Percentiles rank a stretch among this genome's conserved stretches.
Evolutionary conservation across 2,797 vertebrate genomes (phyloP).

Genomic region (Acanthornis magna): DNA sequence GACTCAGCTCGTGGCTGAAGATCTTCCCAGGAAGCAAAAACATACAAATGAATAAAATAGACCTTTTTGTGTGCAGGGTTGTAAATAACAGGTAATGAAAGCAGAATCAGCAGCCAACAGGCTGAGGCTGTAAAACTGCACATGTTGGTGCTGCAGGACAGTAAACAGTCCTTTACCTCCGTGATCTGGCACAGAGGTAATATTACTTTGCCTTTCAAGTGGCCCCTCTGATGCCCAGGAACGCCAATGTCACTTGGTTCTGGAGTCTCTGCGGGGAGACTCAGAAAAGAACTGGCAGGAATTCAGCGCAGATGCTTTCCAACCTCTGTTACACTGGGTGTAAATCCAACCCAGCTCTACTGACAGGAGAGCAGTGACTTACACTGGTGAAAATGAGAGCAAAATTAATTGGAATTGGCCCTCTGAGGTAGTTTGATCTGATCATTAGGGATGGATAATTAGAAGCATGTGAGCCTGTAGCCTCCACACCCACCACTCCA

Average conservation of each 20-base stretch:
- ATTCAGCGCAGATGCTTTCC: conserved; percentile 7
- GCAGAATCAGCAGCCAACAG: conserved; percentile 40
- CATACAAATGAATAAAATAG: neutral
- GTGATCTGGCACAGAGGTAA: neutral
- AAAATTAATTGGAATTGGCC: neutral
- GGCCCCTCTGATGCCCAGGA: neutral
- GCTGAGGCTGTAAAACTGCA: conserved; percentile 15
- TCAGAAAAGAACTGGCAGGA: neutral
- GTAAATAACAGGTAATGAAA: conserved; percentile 35
- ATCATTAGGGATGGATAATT: neutral
- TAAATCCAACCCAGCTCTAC: conserved; percentile 7
- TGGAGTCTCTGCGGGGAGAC: conserved; percentile 5
- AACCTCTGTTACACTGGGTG: neutral
- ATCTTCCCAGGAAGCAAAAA: neutral
- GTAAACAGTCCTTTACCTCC: neutral
- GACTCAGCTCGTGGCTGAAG: conserved; percentile 24
- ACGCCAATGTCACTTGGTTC: neutral
- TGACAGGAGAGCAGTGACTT: neutral
- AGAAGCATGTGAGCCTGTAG: neutral
- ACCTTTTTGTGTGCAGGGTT: neutral
- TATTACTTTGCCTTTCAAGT: conserved; percentile 1
- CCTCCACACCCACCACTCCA: neutral
- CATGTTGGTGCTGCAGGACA: neutral
- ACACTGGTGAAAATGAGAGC: neutral
- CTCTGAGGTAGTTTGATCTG: neutral